A percentile compares a stretch with the other conserved stretches of the same genome.
Evolutionary conservation across 2,797 vertebrate genomes (phyloP).

Genomic region (Nyctibius grandis): DNA sequence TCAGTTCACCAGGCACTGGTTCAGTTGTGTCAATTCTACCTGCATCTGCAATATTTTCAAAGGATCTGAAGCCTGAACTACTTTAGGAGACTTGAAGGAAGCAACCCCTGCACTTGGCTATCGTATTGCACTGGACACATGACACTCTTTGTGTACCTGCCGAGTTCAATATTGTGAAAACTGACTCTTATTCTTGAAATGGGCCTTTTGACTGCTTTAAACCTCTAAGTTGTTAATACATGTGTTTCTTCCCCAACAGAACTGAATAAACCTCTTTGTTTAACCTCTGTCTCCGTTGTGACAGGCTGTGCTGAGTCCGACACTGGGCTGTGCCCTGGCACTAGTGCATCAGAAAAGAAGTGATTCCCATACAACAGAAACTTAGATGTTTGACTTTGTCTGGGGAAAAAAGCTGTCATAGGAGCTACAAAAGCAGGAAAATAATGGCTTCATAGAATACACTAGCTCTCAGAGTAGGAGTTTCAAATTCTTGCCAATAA

Average conservation of each 20-base stretch:
- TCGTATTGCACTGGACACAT: slow-evolving; percentile 17
- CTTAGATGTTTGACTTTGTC: slow-evolving; percentile 60
- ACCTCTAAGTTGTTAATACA: slow-evolving; percentile 34
- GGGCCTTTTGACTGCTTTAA: slow-evolving; percentile 60
- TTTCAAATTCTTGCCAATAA: slow-evolving; percentile 9
- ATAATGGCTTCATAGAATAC: slow-evolving; percentile 39
- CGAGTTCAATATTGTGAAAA: slow-evolving; percentile 63
- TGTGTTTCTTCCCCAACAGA: slow-evolving; percentile 52
- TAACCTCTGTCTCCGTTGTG: slow-evolving; percentile 48
- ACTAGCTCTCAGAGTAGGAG: neutral
- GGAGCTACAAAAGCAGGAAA: slow-evolving; percentile 51
- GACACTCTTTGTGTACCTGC: slow-evolving; percentile 57
- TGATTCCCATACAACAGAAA: slow-evolving; percentile 20
- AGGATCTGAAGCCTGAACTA: slow-evolving; percentile 35
- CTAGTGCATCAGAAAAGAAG: slow-evolving; percentile 23
- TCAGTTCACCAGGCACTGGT: neutral
- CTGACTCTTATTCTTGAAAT: slow-evolving; percentile 59
- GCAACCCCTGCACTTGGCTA: slow-evolving; percentile 44
- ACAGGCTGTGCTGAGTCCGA: neutral
- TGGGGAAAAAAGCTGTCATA: slow-evolving; percentile 47
- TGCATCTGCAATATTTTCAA: slow-evolving; percentile 58
- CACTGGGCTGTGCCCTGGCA: neutral
- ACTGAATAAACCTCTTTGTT: slow-evolving; percentile 62
- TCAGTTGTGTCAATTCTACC: slow-evolving; percentile 39
- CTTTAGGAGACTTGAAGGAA: slow-evolving; percentile 57